Conservation (phyloP, 2,113 vertebrate genomes). For the Xiphophorus couchianus region DNA sequence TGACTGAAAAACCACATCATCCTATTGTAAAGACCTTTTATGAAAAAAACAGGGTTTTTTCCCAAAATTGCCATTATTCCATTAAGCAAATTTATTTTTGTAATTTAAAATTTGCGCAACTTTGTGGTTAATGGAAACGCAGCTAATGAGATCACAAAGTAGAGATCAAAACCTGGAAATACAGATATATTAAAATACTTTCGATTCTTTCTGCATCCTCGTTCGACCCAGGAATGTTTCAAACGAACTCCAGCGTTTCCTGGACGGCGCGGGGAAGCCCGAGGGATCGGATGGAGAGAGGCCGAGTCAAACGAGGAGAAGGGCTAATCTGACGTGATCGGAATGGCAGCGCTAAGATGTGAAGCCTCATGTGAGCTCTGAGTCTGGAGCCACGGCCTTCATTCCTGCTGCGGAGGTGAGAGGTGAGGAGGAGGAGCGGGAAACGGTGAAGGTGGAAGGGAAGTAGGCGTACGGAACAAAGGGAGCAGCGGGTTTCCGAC, state of each 20-base stretch:
- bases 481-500: background rate
- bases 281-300: background rate
- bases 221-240: background rate
- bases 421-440: conserved; percentile 10
- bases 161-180: too few species aligned
- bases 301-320: conserved; percentile 23
- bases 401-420: conserved; percentile 4
- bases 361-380: conserved; percentile 23
- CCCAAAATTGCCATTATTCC: too few species aligned
- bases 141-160: too few species aligned
- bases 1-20: too few species aligned
- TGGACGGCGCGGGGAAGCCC: background rate
- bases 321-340: conserved; percentile 51
- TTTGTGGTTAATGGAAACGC: too few species aligned
- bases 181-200: background rate
- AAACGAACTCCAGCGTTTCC: background rate
- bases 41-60: too few species aligned
- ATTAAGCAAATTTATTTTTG: too few species aligned
- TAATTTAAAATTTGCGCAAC: too few species aligned
- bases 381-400: background rate
- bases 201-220: too few species aligned
- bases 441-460: conserved; percentile 6
- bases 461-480: background rate
- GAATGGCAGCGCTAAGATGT: conserved; percentile 14
- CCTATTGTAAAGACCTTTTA: too few species aligned